A percentile compares a stretch with the other conserved stretches of the same genome.
Evolutionary conservation across 1,140 invertebrate species (phyloP).

Genomic region (Cataglyphis hispanica): DNA sequence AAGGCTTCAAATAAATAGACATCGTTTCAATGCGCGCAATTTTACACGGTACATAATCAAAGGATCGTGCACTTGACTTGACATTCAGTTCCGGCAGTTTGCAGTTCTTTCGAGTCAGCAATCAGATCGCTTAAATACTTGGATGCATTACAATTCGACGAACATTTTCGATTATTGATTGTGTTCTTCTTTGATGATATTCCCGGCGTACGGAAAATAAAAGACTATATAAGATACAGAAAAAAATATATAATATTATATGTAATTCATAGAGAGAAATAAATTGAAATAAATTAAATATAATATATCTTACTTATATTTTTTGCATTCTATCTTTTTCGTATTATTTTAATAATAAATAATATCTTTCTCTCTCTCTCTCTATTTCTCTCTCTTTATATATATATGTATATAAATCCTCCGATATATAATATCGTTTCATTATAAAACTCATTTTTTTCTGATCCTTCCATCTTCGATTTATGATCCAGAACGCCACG

Average conservation of each 20-base stretch:
- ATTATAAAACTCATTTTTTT: constrained; percentile 17
- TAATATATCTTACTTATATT: too few relatives aligned
- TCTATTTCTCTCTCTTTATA: too few relatives aligned
- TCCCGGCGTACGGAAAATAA: background rate
- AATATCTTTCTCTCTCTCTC: too few relatives aligned
- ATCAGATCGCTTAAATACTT: background rate
- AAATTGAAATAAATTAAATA: too few relatives aligned
- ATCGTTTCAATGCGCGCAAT: background rate
- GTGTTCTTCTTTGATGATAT: background rate
- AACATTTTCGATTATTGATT: background rate
- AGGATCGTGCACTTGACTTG: background rate
- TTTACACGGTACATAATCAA: constrained; percentile 25
- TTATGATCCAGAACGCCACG: background rate
- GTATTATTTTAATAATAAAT: too few relatives aligned
- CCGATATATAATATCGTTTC: background rate
- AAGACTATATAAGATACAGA: background rate
- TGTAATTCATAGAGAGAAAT: too few relatives aligned
- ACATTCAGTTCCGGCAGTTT: background rate
- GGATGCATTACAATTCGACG: background rate
- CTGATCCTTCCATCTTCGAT: background rate
- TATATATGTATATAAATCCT: background rate
- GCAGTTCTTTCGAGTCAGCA: background rate
- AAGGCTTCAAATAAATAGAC: constrained; percentile 22
- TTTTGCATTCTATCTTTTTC: too few relatives aligned
- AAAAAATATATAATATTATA: too few relatives aligned